These are phyloP conservation scores for Pipa parva DNA, from an alignment of 2,113 vertebrate genomes.

Conservation along the genomic window DNA sequence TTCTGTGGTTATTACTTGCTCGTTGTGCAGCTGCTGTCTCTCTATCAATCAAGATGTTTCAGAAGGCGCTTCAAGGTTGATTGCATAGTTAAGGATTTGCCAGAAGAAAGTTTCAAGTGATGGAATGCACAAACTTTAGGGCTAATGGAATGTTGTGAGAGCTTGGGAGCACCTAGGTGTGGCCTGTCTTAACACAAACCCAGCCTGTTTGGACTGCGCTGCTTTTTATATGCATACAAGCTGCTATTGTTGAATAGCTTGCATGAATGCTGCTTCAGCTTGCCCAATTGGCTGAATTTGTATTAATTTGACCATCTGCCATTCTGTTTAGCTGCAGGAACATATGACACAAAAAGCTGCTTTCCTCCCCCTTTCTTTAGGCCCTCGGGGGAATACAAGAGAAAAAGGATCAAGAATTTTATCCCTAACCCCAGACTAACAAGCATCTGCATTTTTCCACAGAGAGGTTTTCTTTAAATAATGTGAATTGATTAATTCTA, in stretches of 20 bases:
- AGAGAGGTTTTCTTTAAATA: conserved; percentile 41
- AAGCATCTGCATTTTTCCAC: conserved; percentile 42
- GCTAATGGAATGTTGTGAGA: conserved; percentile 48
- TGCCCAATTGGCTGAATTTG: conserved; percentile 62
- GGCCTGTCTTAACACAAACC: conserved; percentile 41
- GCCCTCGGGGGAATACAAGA: neutral
- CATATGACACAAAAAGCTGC: conserved; percentile 55
- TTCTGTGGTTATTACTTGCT: conserved; percentile 44
- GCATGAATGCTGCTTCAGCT: conserved; percentile 45
- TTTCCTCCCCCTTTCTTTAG: neutral
- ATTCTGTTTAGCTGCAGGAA: conserved; percentile 67
- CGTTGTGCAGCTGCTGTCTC: conserved; percentile 54
- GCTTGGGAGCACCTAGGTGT: conserved; percentile 19
- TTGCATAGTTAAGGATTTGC: conserved; percentile 24
- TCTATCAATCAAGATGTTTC: conserved; percentile 47
- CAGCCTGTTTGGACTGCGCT: conserved; percentile 19
- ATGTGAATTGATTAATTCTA: conserved; percentile 22
- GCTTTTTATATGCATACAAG: conserved; percentile 44
- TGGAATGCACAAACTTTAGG: conserved; percentile 56
- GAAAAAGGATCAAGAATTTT: conserved; percentile 34
- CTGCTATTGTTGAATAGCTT: conserved; percentile 33
- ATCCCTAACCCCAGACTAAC: conserved; percentile 43
- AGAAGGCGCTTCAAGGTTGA: conserved; percentile 25
- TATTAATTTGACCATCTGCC: conserved; percentile 78
- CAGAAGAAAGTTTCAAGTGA: conserved; percentile 48